Evolutionary conservation across 2,113 vertebrate species (phyloP).

Genomic region (Erinaceus europaeus): DNA sequence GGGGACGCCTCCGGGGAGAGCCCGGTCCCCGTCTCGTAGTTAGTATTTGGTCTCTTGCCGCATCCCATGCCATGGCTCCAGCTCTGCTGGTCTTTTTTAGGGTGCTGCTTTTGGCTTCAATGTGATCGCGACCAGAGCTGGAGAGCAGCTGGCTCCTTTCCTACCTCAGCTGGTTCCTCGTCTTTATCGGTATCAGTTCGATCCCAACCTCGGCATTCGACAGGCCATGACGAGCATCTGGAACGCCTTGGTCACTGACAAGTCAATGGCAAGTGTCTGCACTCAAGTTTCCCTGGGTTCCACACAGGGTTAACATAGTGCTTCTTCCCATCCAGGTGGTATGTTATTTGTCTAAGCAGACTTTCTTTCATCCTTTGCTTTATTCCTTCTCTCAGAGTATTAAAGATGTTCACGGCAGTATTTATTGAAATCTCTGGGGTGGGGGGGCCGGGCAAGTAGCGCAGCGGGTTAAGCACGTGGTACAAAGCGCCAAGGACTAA

Average conservation of each 20-base stretch:
- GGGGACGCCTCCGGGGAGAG: neutral
- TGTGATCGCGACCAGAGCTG: slow-evolving; percentile 94
- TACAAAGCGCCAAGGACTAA: too few relatives aligned
- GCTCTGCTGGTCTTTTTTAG: slow-evolving; percentile 76
- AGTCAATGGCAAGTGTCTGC: slow-evolving; percentile 85
- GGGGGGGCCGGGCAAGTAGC: too few relatives aligned
- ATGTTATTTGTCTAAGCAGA: neutral
- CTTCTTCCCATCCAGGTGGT: neutral
- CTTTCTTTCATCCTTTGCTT: neutral
- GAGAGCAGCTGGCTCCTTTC: slow-evolving; percentile 94
- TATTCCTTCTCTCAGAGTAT: neutral
- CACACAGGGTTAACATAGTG: neutral
- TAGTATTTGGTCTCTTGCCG: neutral
- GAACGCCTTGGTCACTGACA: slow-evolving; percentile 96
- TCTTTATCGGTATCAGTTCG: slow-evolving; percentile 98
- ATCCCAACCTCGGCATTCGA: slow-evolving; percentile 95
- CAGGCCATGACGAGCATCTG: slow-evolving; percentile 99
- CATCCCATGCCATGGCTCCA: neutral
- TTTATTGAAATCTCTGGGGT: slow-evolving; percentile 13
- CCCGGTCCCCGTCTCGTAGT: neutral
- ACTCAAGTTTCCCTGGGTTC: neutral
- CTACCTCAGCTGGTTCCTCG: slow-evolving; percentile 94
- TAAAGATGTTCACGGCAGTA: neutral
- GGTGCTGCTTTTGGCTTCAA: slow-evolving; percentile 99
- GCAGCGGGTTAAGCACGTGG: neutral